These are phyloP conservation scores for Remorina albescens DNA, from an alignment of 2,797 vertebrate genomes.

Conservation along the genomic window DNA sequence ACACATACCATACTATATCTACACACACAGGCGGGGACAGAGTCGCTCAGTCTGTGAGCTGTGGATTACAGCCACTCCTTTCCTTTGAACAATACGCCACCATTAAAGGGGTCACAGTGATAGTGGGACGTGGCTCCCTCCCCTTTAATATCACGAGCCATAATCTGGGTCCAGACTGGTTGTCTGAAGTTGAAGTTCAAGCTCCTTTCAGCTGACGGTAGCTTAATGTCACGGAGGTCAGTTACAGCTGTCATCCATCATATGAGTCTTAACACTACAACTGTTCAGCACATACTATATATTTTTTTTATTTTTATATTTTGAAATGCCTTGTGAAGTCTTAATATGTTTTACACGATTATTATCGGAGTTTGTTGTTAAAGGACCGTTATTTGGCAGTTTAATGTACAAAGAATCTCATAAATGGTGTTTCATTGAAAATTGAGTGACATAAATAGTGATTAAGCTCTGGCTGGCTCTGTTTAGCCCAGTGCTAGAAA, in stretches of 20 bases:
- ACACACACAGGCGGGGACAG: slow-evolving; percentile 40
- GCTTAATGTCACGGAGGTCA: slow-evolving; percentile 67
- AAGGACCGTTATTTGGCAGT: slow-evolving; percentile 45
- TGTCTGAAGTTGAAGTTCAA: slow-evolving; percentile 68
- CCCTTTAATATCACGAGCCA: slow-evolving; percentile 63
- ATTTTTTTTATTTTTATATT: slow-evolving; percentile 1
- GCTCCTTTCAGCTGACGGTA: slow-evolving; percentile 58
- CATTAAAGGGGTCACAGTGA: slow-evolving; percentile 73
- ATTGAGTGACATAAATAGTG: slow-evolving; percentile 78
- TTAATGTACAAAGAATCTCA: slow-evolving; percentile 51
- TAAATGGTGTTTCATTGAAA: slow-evolving; percentile 70
- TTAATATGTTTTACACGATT: slow-evolving; percentile 39
- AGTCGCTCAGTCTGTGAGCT: slow-evolving; percentile 67
- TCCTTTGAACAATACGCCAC: slow-evolving; percentile 75
- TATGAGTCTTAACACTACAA: slow-evolving; percentile 28
- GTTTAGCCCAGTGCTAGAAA: slow-evolving; percentile 59
- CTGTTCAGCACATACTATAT: slow-evolving; percentile 19
- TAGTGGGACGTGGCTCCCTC: slow-evolving; percentile 64
- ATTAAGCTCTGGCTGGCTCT: slow-evolving; percentile 68
- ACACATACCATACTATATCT: slow-evolving; percentile 27
- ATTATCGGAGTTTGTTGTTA: slow-evolving; percentile 57
- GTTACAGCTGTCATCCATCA: slow-evolving; percentile 19
- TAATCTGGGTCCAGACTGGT: slow-evolving; percentile 69
- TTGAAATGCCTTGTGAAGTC: slow-evolving; percentile 31
- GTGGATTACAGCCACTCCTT: slow-evolving; percentile 62